Base-by-base conservation (phyloP, 2,797 vertebrate genomes). In the Schizopygopsis malacanthus region DNA sequence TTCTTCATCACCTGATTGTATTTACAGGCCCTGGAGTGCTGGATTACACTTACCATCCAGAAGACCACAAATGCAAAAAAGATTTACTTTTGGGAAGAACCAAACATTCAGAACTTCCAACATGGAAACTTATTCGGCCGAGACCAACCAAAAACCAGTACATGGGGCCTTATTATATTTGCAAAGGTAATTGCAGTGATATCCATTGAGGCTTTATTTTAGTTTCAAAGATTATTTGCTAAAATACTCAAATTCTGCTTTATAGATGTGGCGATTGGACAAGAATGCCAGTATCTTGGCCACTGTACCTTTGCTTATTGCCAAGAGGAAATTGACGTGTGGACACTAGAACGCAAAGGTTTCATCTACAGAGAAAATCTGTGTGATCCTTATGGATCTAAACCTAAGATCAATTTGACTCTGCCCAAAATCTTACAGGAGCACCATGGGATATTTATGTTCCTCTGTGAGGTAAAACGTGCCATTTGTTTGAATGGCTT, bases 301-400 rank as follows among this genome's bases (percentile, higher is more conserved):
- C 97, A 98, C 47, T 99, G 98, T 92, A 99, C 98, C 0, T 99
- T 99, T 91, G 98, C 98, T 0, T 99, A 99, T 83, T 98, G 97
- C 92, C 98, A 99, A 87, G 98, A 99, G 89, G 98, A 99, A 94
- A 99, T 99, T 16, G 98, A 99, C 2, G 95, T 99, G 83, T 99
- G 98, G 98, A 97, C 97, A 0, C 90, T 98, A 91, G 98, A 99
- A 92, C 96, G 98, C 77, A 99, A 98, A 90, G 98, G 98, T 6
- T 97, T 97, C 1, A 97, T 99, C 86, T 98, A 95, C 80, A 95
- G 98, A 67, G 98, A 99, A 79, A 92, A 96, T 61, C 96, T 99
- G 70, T 99, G 98, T 56, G 95, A 96, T 87, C 95, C 95, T 20
- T 95, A 92, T 1, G 97, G 97, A 43, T 94, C 96, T 63, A 94